Base-by-base conservation (phyloP, 2,113 vertebrate species). In the Prunella himalayana region DNA sequence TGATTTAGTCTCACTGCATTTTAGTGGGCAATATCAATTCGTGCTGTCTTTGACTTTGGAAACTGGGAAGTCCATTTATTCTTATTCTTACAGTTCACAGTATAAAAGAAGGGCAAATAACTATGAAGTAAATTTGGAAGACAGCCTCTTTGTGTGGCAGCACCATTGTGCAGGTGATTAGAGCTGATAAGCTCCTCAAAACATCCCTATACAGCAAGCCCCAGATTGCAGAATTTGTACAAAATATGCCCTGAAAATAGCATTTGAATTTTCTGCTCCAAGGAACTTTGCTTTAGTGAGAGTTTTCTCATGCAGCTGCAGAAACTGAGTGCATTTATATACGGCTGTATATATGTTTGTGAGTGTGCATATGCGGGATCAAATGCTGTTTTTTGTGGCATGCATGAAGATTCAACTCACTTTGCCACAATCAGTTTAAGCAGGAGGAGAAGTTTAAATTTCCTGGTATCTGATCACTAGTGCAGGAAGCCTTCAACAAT, bases 1-100 rank as follows among this genome's bases (percentile, higher is more conserved):
- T 98, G 98, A 98, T 98, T 98, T 97, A 97, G 97, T 97, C 97
- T 97, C 96, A 83, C 94, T 92, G 97, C 95, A 87, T 97, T 98
- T 98, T 71, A 70, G 93, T 89, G 78, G 82, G 96, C 94, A 97
- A 95, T 97, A 98, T 97, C 96, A 97, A 96, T 97, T 95, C 86
- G 49, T 5, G 2, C 93, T 44, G 73, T 94, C 96, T 98, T 97
- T 97, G 97, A 97, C 96, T 97, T 96, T 97, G 94, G 95, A 97
- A 97, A 95, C 69, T 14, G 22, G 77, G 50, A 97, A 92, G 93
- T 96, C 92, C 94, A 94, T 97, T 96, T 96, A 82, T 97, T 97
- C 87, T 94, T 97, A 20, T 90, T 97, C 88, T 95, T 89, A 84
- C 2, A 47, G 61, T 42, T 78, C 41, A 75, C 54, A 54, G 54